Base-by-base conservation (phyloP, 2,888 invertebrate species). In the Diarsia mendica region DNA sequence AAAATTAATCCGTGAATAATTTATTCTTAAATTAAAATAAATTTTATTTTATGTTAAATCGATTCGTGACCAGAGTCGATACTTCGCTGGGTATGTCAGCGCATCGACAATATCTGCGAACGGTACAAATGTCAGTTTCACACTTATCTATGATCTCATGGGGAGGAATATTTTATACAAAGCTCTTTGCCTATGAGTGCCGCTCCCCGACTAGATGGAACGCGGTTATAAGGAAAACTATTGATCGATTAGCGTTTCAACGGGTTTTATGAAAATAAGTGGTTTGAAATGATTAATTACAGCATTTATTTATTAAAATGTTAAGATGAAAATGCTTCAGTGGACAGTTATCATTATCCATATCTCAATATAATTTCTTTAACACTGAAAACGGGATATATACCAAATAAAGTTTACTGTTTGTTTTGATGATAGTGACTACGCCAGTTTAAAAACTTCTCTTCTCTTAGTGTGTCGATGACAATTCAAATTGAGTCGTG, bases 141-240 rank as follows among this genome's bases (percentile, higher is more conserved):
- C 89, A 91, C 85, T 89, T 90, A 89, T 87, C 89, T 87, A 87
- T 90, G 91, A 91, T 89, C 87, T 90, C 88, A 90, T 77, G 67
- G 87, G 85, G 84, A 85, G 86, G 88, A 88, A 89, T 89, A 90
- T 84, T 88, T 87, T 84, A 83, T 83, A 82, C 83, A 69, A 82
- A 85, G 79, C 86, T 85, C 85, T 86, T 86, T 80, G 72, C 82
- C 86, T 85, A 86, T 86, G 82, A 83, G 64, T 63, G 85, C 78
- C 77, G 82, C 66, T 80, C 75, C 66, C 68, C 67, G 82, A 49
- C 60, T 80, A 87, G 86, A 82, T 86, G 81, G 82, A 87, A 82
- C 86, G 84, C 77, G 72, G 85, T 88, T 81, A 80, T 87, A 61
- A 68, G 28, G 49, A 75, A 75, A 81, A 67, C 65, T 79, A 68